Evolutionary conservation across 2,797 vertebrate species (phyloP), one percentile per base, ranked within the genome.

Genomic region (Octomys mimax): DNA sequence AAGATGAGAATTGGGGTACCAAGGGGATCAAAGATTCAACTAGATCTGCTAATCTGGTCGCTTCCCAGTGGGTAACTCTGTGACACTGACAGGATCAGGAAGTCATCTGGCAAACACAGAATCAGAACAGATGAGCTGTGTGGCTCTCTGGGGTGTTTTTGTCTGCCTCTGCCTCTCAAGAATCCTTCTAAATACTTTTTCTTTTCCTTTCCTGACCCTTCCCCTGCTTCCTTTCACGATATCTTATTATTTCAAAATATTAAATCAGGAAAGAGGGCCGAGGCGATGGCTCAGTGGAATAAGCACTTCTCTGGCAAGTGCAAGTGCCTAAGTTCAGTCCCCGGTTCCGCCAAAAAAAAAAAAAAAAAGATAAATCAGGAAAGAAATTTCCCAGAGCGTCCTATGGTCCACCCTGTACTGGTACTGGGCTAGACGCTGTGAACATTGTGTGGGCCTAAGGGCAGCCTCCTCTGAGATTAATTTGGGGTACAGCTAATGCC

Each of bases 281-380:
- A n/a, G n/a, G n/a, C n/a, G n/a, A n/a, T n/a, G n/a, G n/a, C n/a
- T n/a, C n/a, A n/a, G n/a, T n/a, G n/a, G n/a, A n/a, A n/a, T n/a
- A n/a, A n/a, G n/a, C n/a, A n/a, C n/a, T n/a, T n/a, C n/a, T n/a
- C n/a, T n/a, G n/a, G n/a, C n/a, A n/a, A n/a, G n/a, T n/a, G n/a
- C n/a, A n/a, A n/a, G n/a, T n/a, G n/a, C n/a, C n/a, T n/a, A n/a
- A n/a, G n/a, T n/a, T n/a, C n/a, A n/a, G n/a, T n/a, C n/a, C n/a
- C n/a, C n/a, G n/a, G n/a, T n/a, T n/a, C n/a, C n/a, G n/a, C n/a
- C n/a, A n/a, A n/a, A n/a, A n/a, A n/a, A n/a, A n/a, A n/a, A n/a
- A n/a, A n/a, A n/a, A n/a, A n/a, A n/a, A n/a, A n/a, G n/a, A n/a
- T 85, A 61, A 75, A 87, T 89, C 52, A 87, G 31, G 75, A 80